Base-by-base conservation (phyloP, 35 echinoderm and acorn worm genomes). In the Apostichopus californicus region DNA sequence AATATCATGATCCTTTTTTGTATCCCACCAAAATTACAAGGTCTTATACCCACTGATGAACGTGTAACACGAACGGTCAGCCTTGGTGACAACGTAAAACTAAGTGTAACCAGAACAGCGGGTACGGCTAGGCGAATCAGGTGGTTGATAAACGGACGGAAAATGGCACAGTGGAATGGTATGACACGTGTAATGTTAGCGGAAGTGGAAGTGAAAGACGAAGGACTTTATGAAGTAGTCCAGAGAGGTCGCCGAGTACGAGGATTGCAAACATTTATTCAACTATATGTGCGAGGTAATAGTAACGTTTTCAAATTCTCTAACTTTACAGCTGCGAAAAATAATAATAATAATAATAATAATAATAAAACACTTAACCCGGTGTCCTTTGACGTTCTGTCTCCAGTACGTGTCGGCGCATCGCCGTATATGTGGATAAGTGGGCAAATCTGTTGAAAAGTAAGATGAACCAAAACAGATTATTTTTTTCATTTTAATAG, bases 261-360 rank as follows among this genome's bases (percentile, higher is more conserved):
- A 5, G 56, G 56, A 24, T 57, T 56, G 56, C 83, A 86, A 17
- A 86, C 83, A 21, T 57, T 60, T 8, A 86, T 86, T 55, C 17
- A 57, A 56, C 13, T 86, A 8, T 59, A 86, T 15, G 83, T 86
- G 13, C 34, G 83, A 86, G 83, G 83, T 86, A 55, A 86, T 46
- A 24, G 34, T 46, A 46, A 3, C 34, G 34, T 46, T 46, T 46
- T 46, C 34, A 46, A 46, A 46, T 46, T 46, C 34, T 46, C 0
- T 46, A 46, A 46, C 34, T 46, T 46, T 46, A 46, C 34, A 46
- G 34, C 34, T 46, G 34, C 34, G 34, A 46, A 46, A 46, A 46
- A n/a, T n/a, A n/a, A n/a, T n/a, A n/a, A n/a, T n/a, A 46, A 46
- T 46, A 46, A n/a, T n/a, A 46, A 46, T 3, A 46, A 46, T 46